Base-by-base conservation (phyloP, 2,797 vertebrate genomes). In the Diplodus sargus region DNA sequence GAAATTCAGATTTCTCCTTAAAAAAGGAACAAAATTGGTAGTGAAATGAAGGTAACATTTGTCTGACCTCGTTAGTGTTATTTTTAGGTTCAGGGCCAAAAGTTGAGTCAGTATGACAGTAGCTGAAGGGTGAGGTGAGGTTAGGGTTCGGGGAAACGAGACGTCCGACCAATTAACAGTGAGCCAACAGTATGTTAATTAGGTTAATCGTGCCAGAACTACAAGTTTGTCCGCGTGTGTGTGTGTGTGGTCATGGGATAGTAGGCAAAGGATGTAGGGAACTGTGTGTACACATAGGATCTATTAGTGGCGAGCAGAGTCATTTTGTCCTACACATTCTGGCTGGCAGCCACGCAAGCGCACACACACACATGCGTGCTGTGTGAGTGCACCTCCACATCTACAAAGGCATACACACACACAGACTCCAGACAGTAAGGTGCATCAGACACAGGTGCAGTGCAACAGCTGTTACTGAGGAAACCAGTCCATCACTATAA, bases 401-500 rank as follows among this genome's bases (percentile, higher is more conserved):
- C 68, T 60, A 71, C 67, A 78, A 61, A 74, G 47, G n/a, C 75
- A 70, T 34, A 76, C 70, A 70, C 64, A 61, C 83, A 75, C 75
- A 20, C 54, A 79, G 77, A 78, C 85, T 74, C 68, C 77, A 88
- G 79, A 79, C 83, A 76, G 70, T 69, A 67, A 85, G 74, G 89
- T 79, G 80, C 71, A 79, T 82, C 70, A 74, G 77, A 90, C 84
- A 82, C 91, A 94, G 92, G 90, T 94, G 87, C 83, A 81, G 78
- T 68, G 78, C 70, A 92, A 88, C 95, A 94, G 91, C 94, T 95
- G 95, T 90, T 95, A 64, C 71, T 56, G 76, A 88, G 87, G 87
- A 93, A 94, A 80, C 85, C 83, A 58, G 87, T 94, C 92, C 93
- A 94, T 95, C 94, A 95, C 69, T 77, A 62, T 95, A 94, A 95